Percentiles rank a stretch among this genome's conserved stretches.
Evolutionary conservation across 2,797 vertebrate genomes (phyloP).

Genomic region (Avahi laniger): DNA sequence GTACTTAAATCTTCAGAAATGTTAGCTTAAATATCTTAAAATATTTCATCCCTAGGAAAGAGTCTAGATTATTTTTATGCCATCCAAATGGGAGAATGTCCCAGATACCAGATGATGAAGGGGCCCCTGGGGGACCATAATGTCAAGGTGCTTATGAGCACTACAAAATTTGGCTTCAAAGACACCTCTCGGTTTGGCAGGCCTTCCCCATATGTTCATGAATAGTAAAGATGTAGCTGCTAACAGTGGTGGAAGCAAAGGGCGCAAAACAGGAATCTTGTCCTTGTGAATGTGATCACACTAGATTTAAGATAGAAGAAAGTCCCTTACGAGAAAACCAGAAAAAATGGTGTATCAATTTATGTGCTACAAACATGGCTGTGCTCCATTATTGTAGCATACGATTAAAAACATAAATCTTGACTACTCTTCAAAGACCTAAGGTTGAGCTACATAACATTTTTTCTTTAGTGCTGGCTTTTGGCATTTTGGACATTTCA

Average conservation of each 20-base stretch:
- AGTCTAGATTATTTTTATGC: conserved; percentile 62
- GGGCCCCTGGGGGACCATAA: conserved; percentile 50
- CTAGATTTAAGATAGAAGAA: not conserved
- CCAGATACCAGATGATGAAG: conserved; percentile 62
- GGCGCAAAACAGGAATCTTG: not conserved
- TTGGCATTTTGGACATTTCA: conserved; percentile 46
- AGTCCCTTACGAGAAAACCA: conserved; percentile 8
- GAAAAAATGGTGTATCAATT: not conserved
- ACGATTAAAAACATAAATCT: conserved; percentile 54
- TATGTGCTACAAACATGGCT: not conserved
- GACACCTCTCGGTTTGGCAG: conserved; percentile 8
- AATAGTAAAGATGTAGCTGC: not conserved
- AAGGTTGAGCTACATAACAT: not conserved
- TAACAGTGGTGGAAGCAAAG: not conserved
- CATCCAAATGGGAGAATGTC: conserved; percentile 62
- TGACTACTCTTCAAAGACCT: conserved; percentile 32
- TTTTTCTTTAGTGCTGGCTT: not conserved
- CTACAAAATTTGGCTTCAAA: conserved; percentile 52
- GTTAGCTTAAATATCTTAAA: conserved; percentile 37
- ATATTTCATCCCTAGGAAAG: conserved; percentile 34
- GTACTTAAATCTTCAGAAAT: not conserved
- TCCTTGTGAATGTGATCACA: not conserved
- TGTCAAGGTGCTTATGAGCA: conserved; percentile 31
- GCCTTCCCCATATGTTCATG: not conserved
- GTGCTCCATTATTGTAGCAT: not conserved